Conservation (phyloP, 2,888 invertebrate genomes). For the Autographa gamma region DNA sequence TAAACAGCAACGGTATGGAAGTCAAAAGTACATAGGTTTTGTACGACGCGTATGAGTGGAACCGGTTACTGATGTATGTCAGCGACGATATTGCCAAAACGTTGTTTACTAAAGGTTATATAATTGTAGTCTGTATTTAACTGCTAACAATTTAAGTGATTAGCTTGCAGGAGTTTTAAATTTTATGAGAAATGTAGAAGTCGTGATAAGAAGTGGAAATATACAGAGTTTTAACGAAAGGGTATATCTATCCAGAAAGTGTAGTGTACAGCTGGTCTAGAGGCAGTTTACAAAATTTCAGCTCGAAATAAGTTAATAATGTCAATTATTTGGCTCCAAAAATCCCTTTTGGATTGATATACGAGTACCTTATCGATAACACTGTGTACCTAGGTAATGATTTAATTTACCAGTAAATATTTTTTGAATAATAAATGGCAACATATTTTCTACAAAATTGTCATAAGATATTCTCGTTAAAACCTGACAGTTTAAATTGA, state of each 20-base stretch:
- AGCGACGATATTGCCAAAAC: conserved; percentile 41
- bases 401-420: no score
- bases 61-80: conserved; percentile 47
- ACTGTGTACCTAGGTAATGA: not conserved
- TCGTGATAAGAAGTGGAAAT: not conserved
- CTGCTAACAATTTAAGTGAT: conserved; percentile 12
- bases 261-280: no score
- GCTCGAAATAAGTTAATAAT: no score
- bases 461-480: not conserved
- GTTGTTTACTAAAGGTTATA: conserved; percentile 13
- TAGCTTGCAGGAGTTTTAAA: conserved; percentile 5
- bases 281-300: no score
- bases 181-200: not conserved
- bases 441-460: not conserved
- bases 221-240: no score
- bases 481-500: not conserved
- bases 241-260: no score
- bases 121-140: conserved; percentile 14
- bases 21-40: conserved; percentile 20
- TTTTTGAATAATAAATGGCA: no score
- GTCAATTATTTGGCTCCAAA: no score
- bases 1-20: not conserved
- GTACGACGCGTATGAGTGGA: conserved; percentile 13
- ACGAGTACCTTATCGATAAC: no score
- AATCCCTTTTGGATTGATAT: no score